phyloP scores from a whole-genome alignment of 2,113 vertebrate genomes.

The Myotis davidii region DNA sequence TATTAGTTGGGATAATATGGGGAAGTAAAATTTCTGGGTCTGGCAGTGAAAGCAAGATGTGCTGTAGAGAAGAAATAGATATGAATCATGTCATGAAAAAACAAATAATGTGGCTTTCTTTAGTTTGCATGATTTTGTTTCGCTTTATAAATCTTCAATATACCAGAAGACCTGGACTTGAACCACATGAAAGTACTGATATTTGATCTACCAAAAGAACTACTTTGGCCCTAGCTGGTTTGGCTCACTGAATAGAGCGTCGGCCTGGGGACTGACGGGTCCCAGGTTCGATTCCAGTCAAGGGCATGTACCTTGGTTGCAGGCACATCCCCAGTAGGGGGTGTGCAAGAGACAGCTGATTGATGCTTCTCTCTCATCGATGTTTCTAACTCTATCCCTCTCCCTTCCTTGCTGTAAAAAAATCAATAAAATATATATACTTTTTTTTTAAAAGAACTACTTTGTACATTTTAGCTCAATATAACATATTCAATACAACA shows the following conservation, averaged over 20 bases:
- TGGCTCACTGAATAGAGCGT: no score
- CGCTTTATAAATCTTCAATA: background rate
- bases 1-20: background rate
- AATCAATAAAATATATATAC: no score
- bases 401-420: no score
- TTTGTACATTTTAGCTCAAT: background rate
- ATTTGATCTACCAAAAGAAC: background rate
- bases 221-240: background rate
- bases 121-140: background rate
- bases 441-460: background rate
- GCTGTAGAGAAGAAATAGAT: background rate
- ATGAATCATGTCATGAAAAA: background rate
- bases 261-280: no score
- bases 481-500: no score
- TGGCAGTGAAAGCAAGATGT: background rate
- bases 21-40: background rate
- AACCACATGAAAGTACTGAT: background rate
- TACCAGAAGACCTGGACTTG: background rate
- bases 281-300: no score
- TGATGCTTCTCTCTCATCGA: no score
- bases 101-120: constrained; percentile 1
- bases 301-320: no score
- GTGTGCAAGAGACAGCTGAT: no score
- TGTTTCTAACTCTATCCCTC: no score
- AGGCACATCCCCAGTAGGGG: no score